Evolutionary conservation across 1,140 invertebrate species (phyloP), one percentile per base, ranked within the genome.

Genomic region (Zaprionus kolodkinae): DNA sequence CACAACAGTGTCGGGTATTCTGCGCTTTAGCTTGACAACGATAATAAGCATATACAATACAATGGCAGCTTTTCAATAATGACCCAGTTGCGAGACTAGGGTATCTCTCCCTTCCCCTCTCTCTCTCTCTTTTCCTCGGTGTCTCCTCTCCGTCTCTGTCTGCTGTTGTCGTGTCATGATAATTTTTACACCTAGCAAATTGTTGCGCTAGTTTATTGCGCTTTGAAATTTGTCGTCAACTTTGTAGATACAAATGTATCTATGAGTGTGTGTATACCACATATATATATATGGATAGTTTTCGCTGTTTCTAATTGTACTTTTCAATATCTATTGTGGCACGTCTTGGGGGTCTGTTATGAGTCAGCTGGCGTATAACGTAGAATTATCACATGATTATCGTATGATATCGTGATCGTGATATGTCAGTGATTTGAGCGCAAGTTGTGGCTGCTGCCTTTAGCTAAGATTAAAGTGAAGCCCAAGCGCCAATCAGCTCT

Each of bases 171-270:
- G 72, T 83, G 76, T 55, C 13, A 56, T 72, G 82, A 87, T 83
- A 83, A 86, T 86, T 86, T 86, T 86, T 72, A 66, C 83, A 88
- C 79, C 66, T 77, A 88, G 84, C 69, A 71, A 86, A 86, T 88
- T 72, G 54, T 55, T 56, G 21, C 64, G 72, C 78, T 50, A 50
- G 65, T 73, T 69, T 84, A 83, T 83, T 84, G 73, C 84, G 80
- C 78, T 79, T 87, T 76, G 43, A 66, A 65, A 64, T 33, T 56
- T 66, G 54, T 54, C 33, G 38, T 66, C 60, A 55, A 57, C 70
- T 72, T 63, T 71, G 15, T 50, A 10, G 21, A 11, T 50, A 21
- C 45, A 25, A 2, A 40, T 13, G 11, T n/a, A 40, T 12, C 21
- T 21, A 21, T 21, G 21, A 21, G 21, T 21, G 21, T 21, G 21